Base-by-base conservation (phyloP, 2,797 vertebrate species). In the Sciurus carolinensis region DNA sequence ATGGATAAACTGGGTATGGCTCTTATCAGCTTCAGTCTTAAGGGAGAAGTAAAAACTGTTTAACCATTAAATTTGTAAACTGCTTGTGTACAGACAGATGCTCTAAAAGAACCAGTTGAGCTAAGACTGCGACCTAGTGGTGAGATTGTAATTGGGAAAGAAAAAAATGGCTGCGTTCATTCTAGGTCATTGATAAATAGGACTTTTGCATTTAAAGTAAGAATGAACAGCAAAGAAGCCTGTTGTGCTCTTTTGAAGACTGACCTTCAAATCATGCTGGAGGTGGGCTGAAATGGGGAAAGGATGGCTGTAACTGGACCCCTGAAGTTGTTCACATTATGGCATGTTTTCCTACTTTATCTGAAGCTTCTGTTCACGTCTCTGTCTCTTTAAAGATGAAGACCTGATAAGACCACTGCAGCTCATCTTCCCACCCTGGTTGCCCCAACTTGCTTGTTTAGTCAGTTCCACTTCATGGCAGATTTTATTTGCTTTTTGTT, bases 101-200 rank as follows among this genome's bases (percentile, higher is more conserved):
- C 59, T 90, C 44, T 92, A 39, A 88, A 81, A 81, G 79, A 89
- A 77, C 95, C 77, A 33, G 17, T 57, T 90, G 77, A 95, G 86
- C 88, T 47, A 95, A 97, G 97, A 96, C 90, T 96, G 97, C 97
- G 90, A 94, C 97, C 97, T 97, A 97, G 95, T 97, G 96, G 97
- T 88, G 67, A 95, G 44, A 88, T 80, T 88, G 84, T 95, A 81
- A 39, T 20, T 93, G 22, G 24, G 0, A 11, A 20, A 44, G n/a
- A 44, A 67, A 67, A 52, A 62, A 83, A 47, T 59, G 26, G 44
- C 76, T 77, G 26, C 7, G 1, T 42, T 69, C 69, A 62, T 85
- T 72, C 8, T 33, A 85, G 87, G 17, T 15, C 33, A 30, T 30
- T 47, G 87, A 30, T 59, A 69, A 64, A 67, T 7, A 30, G 15